These are phyloP conservation scores for Hippoglossus hippoglossus DNA, from an alignment of 2,797 vertebrate genomes.

Conservation along the genomic window DNA sequence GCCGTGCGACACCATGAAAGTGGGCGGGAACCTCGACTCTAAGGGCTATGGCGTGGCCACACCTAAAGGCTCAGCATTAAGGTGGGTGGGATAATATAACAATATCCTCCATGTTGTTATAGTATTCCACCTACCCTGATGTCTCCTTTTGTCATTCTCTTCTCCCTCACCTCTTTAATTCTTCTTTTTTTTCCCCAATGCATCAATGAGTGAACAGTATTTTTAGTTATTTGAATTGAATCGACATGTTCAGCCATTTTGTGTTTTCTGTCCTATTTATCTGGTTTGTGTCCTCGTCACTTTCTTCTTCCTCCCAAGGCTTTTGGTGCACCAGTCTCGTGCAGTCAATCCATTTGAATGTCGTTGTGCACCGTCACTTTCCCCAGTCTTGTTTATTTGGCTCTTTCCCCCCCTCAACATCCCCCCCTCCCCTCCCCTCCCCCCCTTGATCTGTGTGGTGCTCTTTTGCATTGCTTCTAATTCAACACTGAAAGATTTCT, in stretches of 20 bases:
- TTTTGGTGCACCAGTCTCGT: constrained; percentile 56
- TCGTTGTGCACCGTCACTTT: constrained; percentile 58
- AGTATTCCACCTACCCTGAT: constrained; percentile 99
- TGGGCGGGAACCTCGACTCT: constrained; percentile 99
- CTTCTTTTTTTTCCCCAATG: constrained; percentile 67
- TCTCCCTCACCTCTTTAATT: constrained; percentile 76
- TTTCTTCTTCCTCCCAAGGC: constrained; percentile 64
- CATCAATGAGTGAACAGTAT: constrained; percentile 64
- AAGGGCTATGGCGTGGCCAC: constrained; percentile 99
- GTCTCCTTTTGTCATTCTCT: constrained; percentile 93
- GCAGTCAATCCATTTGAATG: constrained; percentile 69
- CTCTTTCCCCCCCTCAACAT: constrained; percentile 30
- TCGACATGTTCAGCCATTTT: constrained; percentile 60
- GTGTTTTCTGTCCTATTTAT: constrained; percentile 62
- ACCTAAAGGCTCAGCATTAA: constrained; percentile 99
- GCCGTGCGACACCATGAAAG: constrained; percentile 99
- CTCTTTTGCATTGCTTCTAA: constrained; percentile 88
- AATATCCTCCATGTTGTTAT: constrained; percentile 97
- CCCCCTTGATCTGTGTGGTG: constrained; percentile 78
- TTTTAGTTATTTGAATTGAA: constrained; percentile 60
- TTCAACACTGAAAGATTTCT: constrained; percentile 86
- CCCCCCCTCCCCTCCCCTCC: neutral
- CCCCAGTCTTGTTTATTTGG: constrained; percentile 51
- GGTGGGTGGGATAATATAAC: constrained; percentile 99
- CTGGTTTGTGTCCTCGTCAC: constrained; percentile 66